These are phyloP conservation scores for Perizoma flavofasciatum DNA, from an alignment of 2,888 invertebrate species.

Conservation along the genomic window DNA sequence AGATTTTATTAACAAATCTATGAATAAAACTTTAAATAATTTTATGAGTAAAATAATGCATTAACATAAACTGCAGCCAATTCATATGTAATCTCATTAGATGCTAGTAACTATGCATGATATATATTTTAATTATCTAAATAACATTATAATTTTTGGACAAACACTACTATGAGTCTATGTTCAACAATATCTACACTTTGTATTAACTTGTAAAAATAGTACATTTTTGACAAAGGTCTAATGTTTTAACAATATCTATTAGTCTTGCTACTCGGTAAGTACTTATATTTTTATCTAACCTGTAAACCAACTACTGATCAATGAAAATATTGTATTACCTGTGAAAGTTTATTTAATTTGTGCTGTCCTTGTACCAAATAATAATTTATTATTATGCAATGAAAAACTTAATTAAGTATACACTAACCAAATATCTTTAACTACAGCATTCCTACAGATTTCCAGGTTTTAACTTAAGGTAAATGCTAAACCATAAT, in stretches of 20 bases:
- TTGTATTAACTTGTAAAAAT: conserved; percentile 50
- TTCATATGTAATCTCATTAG: conserved; percentile 35
- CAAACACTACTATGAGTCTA: conserved; percentile 45
- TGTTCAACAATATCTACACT: conserved; percentile 47
- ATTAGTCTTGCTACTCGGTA: conserved; percentile 36
- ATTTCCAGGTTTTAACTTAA: conserved; percentile 1
- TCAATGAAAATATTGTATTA: conserved; percentile 33
- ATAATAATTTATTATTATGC: conserved; percentile 16
- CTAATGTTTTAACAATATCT: conserved; percentile 43
- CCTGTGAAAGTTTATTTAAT: conserved; percentile 33
- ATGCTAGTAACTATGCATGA: conserved; percentile 31
- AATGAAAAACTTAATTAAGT: conserved; percentile 24
- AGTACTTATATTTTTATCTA: conserved; percentile 25
- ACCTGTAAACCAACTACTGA: conserved; percentile 23
- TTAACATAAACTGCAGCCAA: conserved; percentile 27
- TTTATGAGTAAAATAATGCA: conserved; percentile 24
- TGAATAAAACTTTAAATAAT: conserved; percentile 14
- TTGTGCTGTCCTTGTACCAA: conserved; percentile 37
- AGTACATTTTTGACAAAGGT: conserved; percentile 50
- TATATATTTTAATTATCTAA: conserved; percentile 35
- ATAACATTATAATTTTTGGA: conserved; percentile 45
- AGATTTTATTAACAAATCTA: conserved; percentile 30
- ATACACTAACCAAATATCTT: conserved; percentile 29
- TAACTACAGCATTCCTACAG: conserved; percentile 23
- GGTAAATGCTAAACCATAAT: conserved; percentile 8